A percentile compares a stretch with the other conserved stretches of the same genome.
Conservation (phyloP, 2,113 vertebrate genomes). For the Brevimyrus niger region DNA sequence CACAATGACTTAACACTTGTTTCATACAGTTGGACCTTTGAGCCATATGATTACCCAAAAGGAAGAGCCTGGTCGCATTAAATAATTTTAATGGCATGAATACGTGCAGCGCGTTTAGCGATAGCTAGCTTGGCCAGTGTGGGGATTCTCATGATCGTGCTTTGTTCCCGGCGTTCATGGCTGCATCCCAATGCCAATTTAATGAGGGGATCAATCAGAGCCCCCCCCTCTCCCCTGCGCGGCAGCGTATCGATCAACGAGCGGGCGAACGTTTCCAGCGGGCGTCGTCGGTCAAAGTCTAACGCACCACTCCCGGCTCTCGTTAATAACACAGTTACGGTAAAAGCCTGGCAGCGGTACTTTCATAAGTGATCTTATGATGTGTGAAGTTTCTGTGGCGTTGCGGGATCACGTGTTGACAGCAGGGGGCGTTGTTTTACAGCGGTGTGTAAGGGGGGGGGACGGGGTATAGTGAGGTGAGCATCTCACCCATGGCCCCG, state of each 20-base stretch:
- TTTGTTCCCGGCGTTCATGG: not conserved
- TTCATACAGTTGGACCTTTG: not conserved
- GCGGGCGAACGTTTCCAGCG: not conserved
- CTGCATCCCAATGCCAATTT: not conserved
- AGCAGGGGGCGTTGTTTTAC: not conserved
- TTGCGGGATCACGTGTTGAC: not conserved
- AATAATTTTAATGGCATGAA: not conserved
- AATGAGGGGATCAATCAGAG: not conserved
- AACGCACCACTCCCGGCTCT: not conserved
- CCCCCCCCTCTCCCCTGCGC: too few relatives aligned
- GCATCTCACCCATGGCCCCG: not conserved
- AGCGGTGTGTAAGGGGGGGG: not conserved
- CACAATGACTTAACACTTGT: not conserved
- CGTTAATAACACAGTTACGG: not conserved
- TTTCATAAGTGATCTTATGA: not conserved
- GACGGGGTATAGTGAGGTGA: not conserved
- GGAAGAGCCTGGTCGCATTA: not conserved
- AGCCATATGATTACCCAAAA: not conserved
- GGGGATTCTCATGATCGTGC: not conserved
- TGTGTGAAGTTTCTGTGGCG: not conserved
- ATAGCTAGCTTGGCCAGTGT: not conserved
- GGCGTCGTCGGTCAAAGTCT: not conserved
- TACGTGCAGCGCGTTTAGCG: not conserved
- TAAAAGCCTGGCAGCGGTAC: not conserved
- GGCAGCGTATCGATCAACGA: constrained; percentile 1